Evolutionary conservation across 2,888 invertebrate species (phyloP), one percentile per base, ranked within the genome.

Genomic region (Hedya salicella): DNA sequence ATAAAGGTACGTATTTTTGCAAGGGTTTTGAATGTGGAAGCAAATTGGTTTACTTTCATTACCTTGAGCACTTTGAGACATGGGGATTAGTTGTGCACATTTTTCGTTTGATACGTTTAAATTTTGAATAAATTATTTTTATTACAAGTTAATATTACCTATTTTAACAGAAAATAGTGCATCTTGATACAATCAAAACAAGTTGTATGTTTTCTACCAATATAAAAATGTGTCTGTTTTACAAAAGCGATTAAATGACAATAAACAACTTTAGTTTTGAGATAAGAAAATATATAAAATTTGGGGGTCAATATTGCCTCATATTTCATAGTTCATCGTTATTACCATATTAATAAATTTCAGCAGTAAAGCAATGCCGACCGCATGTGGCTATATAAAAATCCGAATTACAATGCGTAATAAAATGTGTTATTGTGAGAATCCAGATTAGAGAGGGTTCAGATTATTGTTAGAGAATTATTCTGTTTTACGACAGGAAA

Each of bases 401-500:
- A 81, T 64, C 65, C 83, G 85, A 86, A 87, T 88, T 82, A 87
- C 82, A 86, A 82, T 83, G 75, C 72, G 83, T 80, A 83, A 89
- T 90, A 90, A 90, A 89, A 88, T 76, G 75, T 82, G 76, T 78
- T 78, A 80, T 79, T 80, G 78, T 79, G 76, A 77, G 83, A 87
- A 85, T 81, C 75, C 78, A 81, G 83, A 87, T 87, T 84, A 86
- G 81, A 80, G 86, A 85, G 80, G 82, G 79, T 75, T 77, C 77
- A 80, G 79, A 86, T 88, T 87, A 88, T 85, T 83, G 88, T 85
- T 75, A 82, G 83, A 83, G 80, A 86, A 87, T 88, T 88, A 89
- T 89, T 90, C 88, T 85, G 86, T 88, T 91, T 91, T 91, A 91
- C 83, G 89, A 90, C 88, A 77, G 80, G 83, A 87, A 89, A 89